Evolutionary conservation across 2,888 invertebrate species (phyloP), one percentile per base, ranked within the genome.

Genomic region (Macrophya annulata): DNA sequence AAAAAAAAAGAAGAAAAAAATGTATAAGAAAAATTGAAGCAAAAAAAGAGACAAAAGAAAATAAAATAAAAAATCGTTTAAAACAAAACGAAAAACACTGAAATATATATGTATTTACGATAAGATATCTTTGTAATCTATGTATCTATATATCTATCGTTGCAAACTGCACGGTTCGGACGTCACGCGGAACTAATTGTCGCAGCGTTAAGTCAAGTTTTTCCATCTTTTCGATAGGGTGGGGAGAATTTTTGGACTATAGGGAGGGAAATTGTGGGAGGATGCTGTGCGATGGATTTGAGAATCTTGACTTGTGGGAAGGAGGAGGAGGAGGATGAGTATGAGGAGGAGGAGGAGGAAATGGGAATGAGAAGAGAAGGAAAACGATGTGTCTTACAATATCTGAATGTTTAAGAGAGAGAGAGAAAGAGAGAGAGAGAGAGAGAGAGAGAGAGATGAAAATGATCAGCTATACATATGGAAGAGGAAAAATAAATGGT

Each of bases 121-220:
- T 21, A 9, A 8, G 9, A 40, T 4, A 72, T 72, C 5, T 40
- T 15, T 31, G 40, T 62, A 62, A 76, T 48, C 5, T 31, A 55
- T 77, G 51, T 17, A 76, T 48, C 12, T 31, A 55, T 77, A 51
- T 17, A 51, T 77, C 17, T n/a, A 77, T 55, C 77, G 55, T 25
- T n/a, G 77, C 74, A 77, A 55, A 55, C 77, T 77, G 40, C 45
- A 40, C 81, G 87, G 72, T 84, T 86, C 85, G 87, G 85, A 82
- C 87, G 89, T 87, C 84, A 88, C 87, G 89, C 90, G 90, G 88
- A 90, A 92, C 92, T 92, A 92, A 92, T 92, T 91, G 91, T 88
- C 79, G 68, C 48, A 87, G 86, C 87, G 89, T 87, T 89, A 91
- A 90, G 91, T 31, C 31, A 87, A 89, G 87, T 88, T 87, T 87